phyloP scores from a whole-genome alignment of 2,113 vertebrate species.

The Perognathus longimembris region DNA sequence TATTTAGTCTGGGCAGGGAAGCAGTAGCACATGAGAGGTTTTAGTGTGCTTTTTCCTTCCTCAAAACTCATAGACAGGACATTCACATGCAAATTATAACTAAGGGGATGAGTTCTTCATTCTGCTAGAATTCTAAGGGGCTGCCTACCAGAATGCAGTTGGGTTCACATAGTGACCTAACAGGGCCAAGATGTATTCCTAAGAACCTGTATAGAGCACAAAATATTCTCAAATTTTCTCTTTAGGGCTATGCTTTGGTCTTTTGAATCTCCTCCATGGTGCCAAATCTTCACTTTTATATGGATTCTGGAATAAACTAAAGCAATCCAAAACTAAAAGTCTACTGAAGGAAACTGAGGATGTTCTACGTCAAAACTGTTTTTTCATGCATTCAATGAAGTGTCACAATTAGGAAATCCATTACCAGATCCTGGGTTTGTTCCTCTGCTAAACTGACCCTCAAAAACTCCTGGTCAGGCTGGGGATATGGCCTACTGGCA shows the following conservation, averaged over 20 bases:
- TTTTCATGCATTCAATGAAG: too few relatives aligned
- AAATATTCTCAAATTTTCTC: not conserved
- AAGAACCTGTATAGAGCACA: not conserved
- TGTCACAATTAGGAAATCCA: too few relatives aligned
- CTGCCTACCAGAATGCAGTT: not conserved
- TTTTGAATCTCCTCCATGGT: not conserved
- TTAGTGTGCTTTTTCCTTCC: not conserved
- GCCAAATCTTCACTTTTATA: not conserved
- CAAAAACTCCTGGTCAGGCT: too few relatives aligned
- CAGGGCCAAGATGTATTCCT: constrained; percentile 1
- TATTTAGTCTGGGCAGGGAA: not conserved
- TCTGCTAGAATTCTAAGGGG: not conserved
- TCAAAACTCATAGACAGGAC: not conserved
- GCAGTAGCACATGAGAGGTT: not conserved
- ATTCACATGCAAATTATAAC: not conserved
- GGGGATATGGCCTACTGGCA: too few relatives aligned
- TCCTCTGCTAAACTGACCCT: not conserved
- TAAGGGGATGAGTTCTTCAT: not conserved
- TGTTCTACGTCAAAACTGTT: not conserved
- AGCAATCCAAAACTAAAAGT: not conserved
- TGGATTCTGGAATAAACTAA: not conserved
- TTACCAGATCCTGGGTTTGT: not conserved
- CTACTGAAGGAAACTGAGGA: not conserved
- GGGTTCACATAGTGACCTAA: not conserved
- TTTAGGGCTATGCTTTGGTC: not conserved